phyloP scores from a whole-genome alignment of 2,113 vertebrate species.

The Elephas maximus region DNA sequence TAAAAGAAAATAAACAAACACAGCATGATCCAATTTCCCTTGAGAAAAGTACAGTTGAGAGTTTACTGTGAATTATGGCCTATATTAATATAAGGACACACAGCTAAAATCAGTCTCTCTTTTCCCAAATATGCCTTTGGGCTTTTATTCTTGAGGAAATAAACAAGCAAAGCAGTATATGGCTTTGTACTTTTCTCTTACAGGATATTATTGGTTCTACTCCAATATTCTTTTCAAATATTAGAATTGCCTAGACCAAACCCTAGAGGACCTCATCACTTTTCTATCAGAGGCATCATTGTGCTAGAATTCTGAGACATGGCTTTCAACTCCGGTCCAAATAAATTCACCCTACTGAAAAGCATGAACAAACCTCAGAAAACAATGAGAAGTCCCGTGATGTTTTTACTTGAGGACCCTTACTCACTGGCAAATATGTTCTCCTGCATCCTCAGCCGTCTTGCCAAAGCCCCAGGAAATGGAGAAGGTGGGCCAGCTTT shows the following conservation, averaged over 20 bases:
- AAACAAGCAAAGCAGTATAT: not conserved
- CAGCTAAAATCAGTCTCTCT: conserved; percentile 54
- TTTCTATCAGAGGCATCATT: conserved; percentile 41
- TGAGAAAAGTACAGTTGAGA: conserved; percentile 50
- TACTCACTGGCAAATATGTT: conserved; percentile 90
- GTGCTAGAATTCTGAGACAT: not conserved
- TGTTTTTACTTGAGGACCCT: conserved; percentile 5
- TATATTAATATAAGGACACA: conserved; percentile 33
- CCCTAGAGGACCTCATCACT: conserved; percentile 51
- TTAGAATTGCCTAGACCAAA: conserved; percentile 25
- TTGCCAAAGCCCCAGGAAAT: conserved; percentile 86
- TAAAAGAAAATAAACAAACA: conserved; percentile 64
- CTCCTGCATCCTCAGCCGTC: conserved; percentile 81
- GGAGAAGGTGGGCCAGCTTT: conserved; percentile 82
- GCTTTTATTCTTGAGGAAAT: conserved; percentile 60
- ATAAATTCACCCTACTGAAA: conserved; percentile 3
- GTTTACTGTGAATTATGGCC: conserved; percentile 62
- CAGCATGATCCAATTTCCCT: conserved; percentile 54
- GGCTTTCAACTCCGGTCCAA: conserved; percentile 47
- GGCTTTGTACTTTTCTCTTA: conserved; percentile 33
- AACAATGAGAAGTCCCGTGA: not conserved
- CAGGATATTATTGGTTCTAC: not conserved
- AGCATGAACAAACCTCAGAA: not conserved
- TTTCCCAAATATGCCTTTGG: conserved; percentile 57
- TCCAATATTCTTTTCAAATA: conserved; percentile 32